Evolutionary conservation across 2,888 invertebrate species (phyloP).

Genomic region (Sialis lutaria): DNA sequence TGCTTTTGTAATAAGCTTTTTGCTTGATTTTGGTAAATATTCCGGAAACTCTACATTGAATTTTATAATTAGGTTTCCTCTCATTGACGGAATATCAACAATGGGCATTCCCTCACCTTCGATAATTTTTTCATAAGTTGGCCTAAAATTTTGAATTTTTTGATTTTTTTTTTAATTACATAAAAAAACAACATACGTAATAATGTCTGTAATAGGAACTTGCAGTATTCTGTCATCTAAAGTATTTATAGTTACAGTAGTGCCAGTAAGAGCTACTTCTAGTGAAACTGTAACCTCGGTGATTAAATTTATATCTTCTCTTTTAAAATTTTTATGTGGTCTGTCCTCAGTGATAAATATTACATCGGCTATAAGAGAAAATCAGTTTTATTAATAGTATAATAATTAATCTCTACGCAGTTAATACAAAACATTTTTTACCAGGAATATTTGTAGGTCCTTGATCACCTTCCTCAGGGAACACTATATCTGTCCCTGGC

Average conservation of each 20-base stretch:
- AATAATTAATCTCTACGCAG: not conserved
- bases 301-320: conserved; percentile 49
- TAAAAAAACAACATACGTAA: conserved; percentile 28
- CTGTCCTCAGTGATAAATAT: conserved; percentile 57
- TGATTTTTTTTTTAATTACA: not conserved
- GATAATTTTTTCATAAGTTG: conserved; percentile 49
- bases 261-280: conserved; percentile 54
- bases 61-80: conserved; percentile 50
- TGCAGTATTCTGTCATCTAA: conserved; percentile 51
- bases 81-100: conserved; percentile 37
- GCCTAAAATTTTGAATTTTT: conserved; percentile 21
- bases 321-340: conserved; percentile 44
- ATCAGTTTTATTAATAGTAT: conserved; percentile 1
- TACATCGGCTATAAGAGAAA: conserved; percentile 40
- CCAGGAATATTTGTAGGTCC: conserved; percentile 51
- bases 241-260: conserved; percentile 44
- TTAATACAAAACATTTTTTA: conserved; percentile 13
- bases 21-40: conserved; percentile 31
- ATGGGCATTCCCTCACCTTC: conserved; percentile 58
- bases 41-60: conserved; percentile 42
- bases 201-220: conserved; percentile 52
- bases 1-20: conserved; percentile 21
- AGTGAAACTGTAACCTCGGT: conserved; percentile 41
- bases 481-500: conserved; percentile 51
- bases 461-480: conserved; percentile 67